Evolutionary conservation across 1,140 invertebrate genomes (phyloP), one percentile per base, ranked within the genome.

Genomic region (Rhagoletis pomonella): DNA sequence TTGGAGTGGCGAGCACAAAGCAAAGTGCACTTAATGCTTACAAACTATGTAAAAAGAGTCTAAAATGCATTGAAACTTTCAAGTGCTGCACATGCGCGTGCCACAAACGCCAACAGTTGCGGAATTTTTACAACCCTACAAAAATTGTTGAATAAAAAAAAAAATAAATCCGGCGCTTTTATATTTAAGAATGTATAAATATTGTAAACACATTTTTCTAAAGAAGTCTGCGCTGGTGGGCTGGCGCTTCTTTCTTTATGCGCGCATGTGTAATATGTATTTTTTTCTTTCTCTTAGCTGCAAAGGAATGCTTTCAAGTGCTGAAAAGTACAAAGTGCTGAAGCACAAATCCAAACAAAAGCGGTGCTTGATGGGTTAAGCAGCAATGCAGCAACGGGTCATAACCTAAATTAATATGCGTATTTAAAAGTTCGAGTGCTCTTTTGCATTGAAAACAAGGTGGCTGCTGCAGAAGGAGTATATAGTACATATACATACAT

Each of bases 371-470:
- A 81, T 81, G 50, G 73, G 0, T 47, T 81, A 81, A 81, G 73
- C 17, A 55, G 14, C 55, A 10, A 19, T 81, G 73, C 50, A 19
- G 55, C 73, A 81, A 55, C 5, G 73, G 73, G 47, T 81, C 47
- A 58, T 81, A 81, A 81, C 73, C 73, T 81, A 81, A 81, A 81
- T 81, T 81, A 81, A 81, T 81, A 81, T 55, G 73, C 19, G 73
- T 58, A n/a, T 81, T 81, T 81, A 55, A 81, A 19, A 81, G 73
- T 81, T 81, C 50, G 73, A 81, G 73, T 81, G 73, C 19, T 19
- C 73, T 81, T 81, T 81, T 55, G 73, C n/a, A 29, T 81, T 55
- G 17, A 81, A 81, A 81, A 81, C 17, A 58, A 81, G 47, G 17
- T 67, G 60, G 60, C 60, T 62, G 29, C 29, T 29, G 29, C 29